Base-by-base conservation (phyloP, 2,113 vertebrate genomes). In the Periophthalmus modestus region DNA sequence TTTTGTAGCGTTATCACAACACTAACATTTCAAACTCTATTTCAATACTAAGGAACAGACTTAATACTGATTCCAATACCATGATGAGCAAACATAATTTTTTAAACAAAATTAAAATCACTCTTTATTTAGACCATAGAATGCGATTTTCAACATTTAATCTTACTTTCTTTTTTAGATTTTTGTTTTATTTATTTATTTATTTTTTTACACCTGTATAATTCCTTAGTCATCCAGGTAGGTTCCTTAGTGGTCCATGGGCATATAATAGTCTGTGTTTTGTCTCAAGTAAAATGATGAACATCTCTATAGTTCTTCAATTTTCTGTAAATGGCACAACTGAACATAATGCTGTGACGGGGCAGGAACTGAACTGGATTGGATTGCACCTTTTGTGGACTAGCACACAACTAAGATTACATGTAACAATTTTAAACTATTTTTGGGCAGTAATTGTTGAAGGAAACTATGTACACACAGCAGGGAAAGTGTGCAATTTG, bases 401-500 rank as follows among this genome's bases (percentile, higher is more conserved):
- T 84, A 67, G 71, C 62, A 13, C 65, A 75, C 74, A 10, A 21
- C 11, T 16, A 18, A 10, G 75, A 69, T 52, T 74, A 67, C 69
- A 16, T 12, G 39, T 78, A 81, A 87, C 74, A 63, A 0, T 24
- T 75, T 82, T 88, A 69, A 76, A 73, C 55, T 0, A 7, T 58
- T 68, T 79, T 75, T 77, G 54, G 55, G 21, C 34, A 39, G 62
- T 62, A 28, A 33, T 61, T 16, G 58, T 33, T 28, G 58, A 66
- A 71, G 48, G 18, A 52, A 52, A 18, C 16, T 6, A 55, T 55
- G 52, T 59, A 58, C 69, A 23, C 82, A 12, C 62, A 2, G 74
- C 70, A 39, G 83, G 76, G 47, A 75, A 74, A 71, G 83, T 15
- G 50, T 82, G 75, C 66, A 36, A 28, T 39, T 28, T 75, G 75